Percentiles rank a stretch among this genome's conserved stretches.
Conservation (phyloP, 2,888 invertebrate species). For the Synanthedon tipuliformis region DNA sequence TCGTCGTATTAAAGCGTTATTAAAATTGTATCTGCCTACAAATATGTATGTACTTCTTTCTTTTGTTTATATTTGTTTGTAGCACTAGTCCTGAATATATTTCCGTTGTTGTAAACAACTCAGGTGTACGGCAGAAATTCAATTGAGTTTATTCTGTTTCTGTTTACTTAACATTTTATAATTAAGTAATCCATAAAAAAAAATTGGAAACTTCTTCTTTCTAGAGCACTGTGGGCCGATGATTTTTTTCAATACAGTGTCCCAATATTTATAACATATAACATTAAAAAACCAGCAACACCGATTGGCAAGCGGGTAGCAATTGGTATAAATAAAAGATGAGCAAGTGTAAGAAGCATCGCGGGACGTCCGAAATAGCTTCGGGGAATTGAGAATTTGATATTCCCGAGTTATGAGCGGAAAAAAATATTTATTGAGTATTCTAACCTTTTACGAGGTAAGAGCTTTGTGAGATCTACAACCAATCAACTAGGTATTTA, state of each 20-base stretch:
- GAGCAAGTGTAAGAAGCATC: conserved; percentile 7
- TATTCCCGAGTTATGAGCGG: conserved; percentile 3
- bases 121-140: no score
- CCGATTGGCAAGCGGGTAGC: conserved; percentile 4
- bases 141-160: no score
- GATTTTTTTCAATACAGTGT: background rate
- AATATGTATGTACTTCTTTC: no score
- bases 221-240: no score
- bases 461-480: background rate
- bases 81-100: no score
- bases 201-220: no score
- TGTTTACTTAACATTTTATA: background rate
- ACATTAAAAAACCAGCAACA: background rate
- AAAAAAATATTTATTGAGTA: background rate
- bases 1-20: no score
- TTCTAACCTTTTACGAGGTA: background rate
- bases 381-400: conserved; percentile 12
- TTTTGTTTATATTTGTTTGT: no score
- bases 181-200: background rate
- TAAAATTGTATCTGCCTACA: no score
- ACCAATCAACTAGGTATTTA: background rate
- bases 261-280: background rate
- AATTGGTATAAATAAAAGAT: conserved; percentile 25
- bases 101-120: no score
- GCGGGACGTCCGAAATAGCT: conserved; percentile 6